These are phyloP conservation scores for Melanotaenia trifasciata DNA, from an alignment of 2,797 vertebrate species.

Conservation along the genomic window DNA sequence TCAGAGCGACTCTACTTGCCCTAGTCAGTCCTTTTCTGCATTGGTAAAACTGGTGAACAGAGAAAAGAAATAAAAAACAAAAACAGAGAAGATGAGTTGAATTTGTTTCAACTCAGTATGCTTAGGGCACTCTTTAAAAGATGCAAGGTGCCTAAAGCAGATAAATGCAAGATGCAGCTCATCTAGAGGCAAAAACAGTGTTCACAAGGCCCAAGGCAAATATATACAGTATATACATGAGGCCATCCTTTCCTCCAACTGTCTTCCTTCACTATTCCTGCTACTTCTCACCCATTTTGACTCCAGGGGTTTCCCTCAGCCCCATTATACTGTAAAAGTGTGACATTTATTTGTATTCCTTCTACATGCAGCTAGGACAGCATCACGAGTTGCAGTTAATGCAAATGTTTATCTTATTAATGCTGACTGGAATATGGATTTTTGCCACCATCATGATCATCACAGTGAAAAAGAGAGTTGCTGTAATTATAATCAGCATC, in stretches of 20 bases:
- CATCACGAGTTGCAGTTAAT: background rate
- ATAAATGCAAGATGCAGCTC: constrained; percentile 32
- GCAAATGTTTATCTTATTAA: constrained; percentile 16
- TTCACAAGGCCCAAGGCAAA: constrained; percentile 40
- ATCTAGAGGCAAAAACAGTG: constrained; percentile 35
- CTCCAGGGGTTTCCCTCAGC: constrained; percentile 9
- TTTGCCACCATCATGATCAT: constrained; percentile 10
- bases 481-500: constrained; percentile 3
- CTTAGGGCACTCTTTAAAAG: constrained; percentile 50
- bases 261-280: constrained; percentile 11
- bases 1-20: constrained; percentile 16
- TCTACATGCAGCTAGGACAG: background rate
- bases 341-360: background rate
- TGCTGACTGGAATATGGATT: constrained; percentile 9
- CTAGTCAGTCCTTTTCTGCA: constrained; percentile 18
- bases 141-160: constrained; percentile 53
- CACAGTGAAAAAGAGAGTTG: background rate
- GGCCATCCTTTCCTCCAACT: constrained; percentile 4
- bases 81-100: constrained; percentile 43
- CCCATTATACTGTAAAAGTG: constrained; percentile 7
- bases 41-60: constrained; percentile 29
- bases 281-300: constrained; percentile 23
- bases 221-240: constrained; percentile 3
- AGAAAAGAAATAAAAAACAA: constrained; percentile 10
- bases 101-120: constrained; percentile 35